Evolutionary conservation across 2,888 invertebrate species (phyloP).

Genomic region (Callimorpha dominula): DNA sequence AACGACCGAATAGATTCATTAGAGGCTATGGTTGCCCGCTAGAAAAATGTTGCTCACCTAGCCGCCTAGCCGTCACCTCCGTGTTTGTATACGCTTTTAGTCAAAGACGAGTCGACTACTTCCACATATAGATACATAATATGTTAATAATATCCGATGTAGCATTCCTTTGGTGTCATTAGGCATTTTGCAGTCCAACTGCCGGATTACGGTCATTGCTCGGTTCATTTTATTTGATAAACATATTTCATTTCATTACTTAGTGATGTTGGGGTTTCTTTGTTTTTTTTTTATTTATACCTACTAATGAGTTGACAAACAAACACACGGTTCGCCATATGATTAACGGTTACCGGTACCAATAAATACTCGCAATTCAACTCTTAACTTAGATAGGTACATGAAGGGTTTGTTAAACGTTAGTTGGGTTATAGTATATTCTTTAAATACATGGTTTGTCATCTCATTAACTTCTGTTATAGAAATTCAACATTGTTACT

Average conservation of each 20-base stretch:
- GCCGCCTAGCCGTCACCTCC: not conserved
- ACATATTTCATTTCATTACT: conserved; percentile 22
- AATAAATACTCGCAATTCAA: not conserved
- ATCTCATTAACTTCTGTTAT: not conserved
- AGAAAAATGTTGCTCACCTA: conserved; percentile 24
- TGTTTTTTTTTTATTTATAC: not conserved
- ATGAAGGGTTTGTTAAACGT: not conserved
- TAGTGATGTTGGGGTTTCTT: conserved; percentile 6
- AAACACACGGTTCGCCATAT: not conserved
- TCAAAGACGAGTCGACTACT: conserved; percentile 22
- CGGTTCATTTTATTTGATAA: conserved; percentile 22
- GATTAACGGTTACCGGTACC: not conserved
- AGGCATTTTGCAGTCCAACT: conserved; percentile 19
- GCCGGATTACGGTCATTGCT: conserved; percentile 17
- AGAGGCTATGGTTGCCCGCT: conserved; percentile 31
- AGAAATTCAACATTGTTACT: too few relatives aligned
- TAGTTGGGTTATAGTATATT: too few relatives aligned
- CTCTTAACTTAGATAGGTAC: not conserved
- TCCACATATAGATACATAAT: conserved; percentile 18
- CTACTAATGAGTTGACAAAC: not conserved
- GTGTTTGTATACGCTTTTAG: conserved; percentile 27
- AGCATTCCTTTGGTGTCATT: conserved; percentile 36
- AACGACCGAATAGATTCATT: conserved; percentile 20
- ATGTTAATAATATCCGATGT: conserved; percentile 29
- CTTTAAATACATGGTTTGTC: too few relatives aligned